These are phyloP conservation scores for Lichenostomus cassidix DNA, from an alignment of 2,113 vertebrate genomes.

Conservation along the genomic window DNA sequence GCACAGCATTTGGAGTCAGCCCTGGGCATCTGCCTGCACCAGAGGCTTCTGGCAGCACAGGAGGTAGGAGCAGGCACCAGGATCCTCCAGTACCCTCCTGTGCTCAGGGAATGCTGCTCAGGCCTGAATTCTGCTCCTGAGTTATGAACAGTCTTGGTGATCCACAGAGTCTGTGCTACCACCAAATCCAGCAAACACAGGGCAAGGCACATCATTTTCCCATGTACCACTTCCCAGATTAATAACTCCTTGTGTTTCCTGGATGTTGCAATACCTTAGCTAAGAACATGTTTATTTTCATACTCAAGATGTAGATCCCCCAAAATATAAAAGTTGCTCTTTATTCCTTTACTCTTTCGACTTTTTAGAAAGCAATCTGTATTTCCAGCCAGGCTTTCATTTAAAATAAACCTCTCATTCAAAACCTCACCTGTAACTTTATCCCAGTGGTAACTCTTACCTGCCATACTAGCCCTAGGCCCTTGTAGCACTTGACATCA, in stretches of 20 bases:
- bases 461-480: constrained; percentile 77
- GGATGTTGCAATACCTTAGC: background rate
- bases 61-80: background rate
- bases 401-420: constrained; percentile 80
- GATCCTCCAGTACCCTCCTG: background rate
- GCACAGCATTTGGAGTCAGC: background rate
- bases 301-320: background rate
- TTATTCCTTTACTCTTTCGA: constrained; percentile 23
- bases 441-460: constrained; percentile 80
- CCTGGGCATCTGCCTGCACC: background rate
- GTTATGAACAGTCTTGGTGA: background rate
- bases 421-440: constrained; percentile 79
- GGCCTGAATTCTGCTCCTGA: constrained; percentile 10
- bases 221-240: background rate
- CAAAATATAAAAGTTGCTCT: constrained; percentile 30
- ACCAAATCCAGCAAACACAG: background rate
- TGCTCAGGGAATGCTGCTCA: background rate
- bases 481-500: constrained; percentile 85
- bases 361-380: constrained; percentile 48
- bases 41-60: background rate
- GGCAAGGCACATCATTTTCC: background rate
- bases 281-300: background rate
- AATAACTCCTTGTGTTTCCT: background rate
- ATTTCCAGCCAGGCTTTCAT: constrained; percentile 73
- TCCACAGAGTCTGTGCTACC: background rate